Base-by-base conservation (phyloP, 35 echinoderm and acorn worm genomes). In the Antedon bifida region DNA sequence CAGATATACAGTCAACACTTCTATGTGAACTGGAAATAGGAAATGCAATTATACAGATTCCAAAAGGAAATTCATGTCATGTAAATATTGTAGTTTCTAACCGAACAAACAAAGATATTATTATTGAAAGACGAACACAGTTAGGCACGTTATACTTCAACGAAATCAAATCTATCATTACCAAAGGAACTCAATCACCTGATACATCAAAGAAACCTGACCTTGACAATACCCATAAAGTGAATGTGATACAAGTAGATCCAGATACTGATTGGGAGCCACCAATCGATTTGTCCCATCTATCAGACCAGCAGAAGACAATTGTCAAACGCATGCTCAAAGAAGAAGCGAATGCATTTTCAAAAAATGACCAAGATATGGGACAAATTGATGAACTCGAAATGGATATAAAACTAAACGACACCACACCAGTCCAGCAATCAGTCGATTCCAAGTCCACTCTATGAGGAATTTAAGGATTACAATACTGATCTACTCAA, bases 101-200 rank as follows among this genome's bases (percentile, higher is more conserved):
- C 73, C 32, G 13, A 3, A 64, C 82, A 11, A 34, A 83, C 39
- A 76, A 75, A 35, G 39, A 88, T 35, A 38, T 88, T 30, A 33
- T 34, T 29, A 17, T 92, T 1, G 33, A 9, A 0, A 83, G 77
- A 75, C 82, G 86, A 21, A 89, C 86, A 3, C 0, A 30, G 11
- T n/a, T 92, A 28, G 91, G 91, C 16, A 32, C 42, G 19, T 39
- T 92, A 5, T n/a, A n/a, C n/a, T n/a, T n/a, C n/a, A 11, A 88
- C 29, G 28, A 75, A n/a, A 73, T 84, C 31, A 56, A 32, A 38
- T 75, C 30, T 23, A 33, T 84, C n/a, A 21, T 35, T 21, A 1
- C 31, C 0, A 0, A 12, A 34, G 28, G 11, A 82, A 0, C 38
- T 8, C 12, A 31, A 0, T 17, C 7, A 7, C 30, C 12, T 33